Percentiles rank a stretch among this genome's conserved stretches.
Evolutionary conservation across 1,140 invertebrate genomes (phyloP).

Genomic region (Drosophila lacteicornis): DNA sequence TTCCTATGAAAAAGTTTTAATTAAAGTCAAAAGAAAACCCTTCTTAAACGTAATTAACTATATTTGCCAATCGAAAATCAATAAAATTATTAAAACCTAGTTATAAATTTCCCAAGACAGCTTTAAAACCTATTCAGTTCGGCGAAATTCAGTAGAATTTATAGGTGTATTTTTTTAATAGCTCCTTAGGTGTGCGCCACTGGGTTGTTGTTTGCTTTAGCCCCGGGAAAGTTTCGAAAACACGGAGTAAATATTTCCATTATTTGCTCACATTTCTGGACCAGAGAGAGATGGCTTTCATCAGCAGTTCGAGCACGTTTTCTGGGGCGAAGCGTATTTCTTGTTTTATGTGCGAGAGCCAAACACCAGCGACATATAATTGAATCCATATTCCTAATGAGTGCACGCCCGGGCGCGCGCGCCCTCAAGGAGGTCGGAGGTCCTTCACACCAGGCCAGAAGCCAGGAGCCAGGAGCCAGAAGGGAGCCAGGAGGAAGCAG

Average conservation of each 20-base stretch:
- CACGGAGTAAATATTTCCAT: conserved; percentile 39
- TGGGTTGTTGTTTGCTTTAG: conserved; percentile 10
- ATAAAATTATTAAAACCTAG: no score
- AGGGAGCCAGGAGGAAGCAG: not conserved
- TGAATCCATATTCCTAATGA: conserved; percentile 77
- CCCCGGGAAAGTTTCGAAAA: conserved; percentile 18
- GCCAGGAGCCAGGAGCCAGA: not conserved
- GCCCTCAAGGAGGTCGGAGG: conserved; percentile 1
- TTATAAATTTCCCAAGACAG: not conserved
- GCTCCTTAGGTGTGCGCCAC: conserved; percentile 3
- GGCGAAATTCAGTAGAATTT: not conserved
- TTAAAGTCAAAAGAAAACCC: not conserved
- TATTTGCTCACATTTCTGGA: conserved; percentile 43
- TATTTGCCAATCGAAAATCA: no score
- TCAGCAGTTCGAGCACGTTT: conserved; percentile 44
- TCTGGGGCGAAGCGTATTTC: conserved; percentile 37
- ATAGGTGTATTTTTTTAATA: conserved; percentile 4
- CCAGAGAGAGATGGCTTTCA: conserved; percentile 7
- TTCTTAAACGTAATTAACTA: not conserved
- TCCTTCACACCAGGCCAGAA: conserved; percentile 4
- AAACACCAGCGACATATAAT: conserved; percentile 65
- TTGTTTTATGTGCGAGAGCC: conserved; percentile 46
- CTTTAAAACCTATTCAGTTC: not conserved
- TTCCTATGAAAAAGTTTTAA: not conserved
- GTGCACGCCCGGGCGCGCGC: conserved; percentile 50